These are phyloP conservation scores for Agapornis canus DNA, from an alignment of 2,797 vertebrate species.

Conservation along the genomic window DNA sequence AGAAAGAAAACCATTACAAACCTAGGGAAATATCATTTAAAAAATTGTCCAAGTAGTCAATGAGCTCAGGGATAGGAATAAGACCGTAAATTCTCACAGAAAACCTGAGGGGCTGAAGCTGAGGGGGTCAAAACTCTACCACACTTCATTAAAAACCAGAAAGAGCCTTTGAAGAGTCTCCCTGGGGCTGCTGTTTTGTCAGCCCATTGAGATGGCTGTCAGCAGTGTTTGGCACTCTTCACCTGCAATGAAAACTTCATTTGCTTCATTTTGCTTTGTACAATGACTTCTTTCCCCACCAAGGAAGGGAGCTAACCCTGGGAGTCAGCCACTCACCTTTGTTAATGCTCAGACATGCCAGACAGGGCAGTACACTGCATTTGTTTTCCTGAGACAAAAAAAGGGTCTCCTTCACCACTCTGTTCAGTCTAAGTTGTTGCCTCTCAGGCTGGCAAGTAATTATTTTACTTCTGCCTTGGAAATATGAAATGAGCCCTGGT, in stretches of 20 bases:
- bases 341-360: background rate
- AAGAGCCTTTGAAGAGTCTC: constrained; percentile 1
- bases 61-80: background rate
- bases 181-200: background rate
- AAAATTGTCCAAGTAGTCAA: background rate
- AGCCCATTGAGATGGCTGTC: background rate
- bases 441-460: background rate
- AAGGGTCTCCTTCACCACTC: background rate
- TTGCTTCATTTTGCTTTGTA: background rate
- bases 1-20: background rate
- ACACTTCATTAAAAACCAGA: constrained; percentile 26
- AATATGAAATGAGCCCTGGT: background rate
- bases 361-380: background rate
- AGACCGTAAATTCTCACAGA: background rate
- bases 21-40: background rate
- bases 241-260: background rate
- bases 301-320: background rate
- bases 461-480: background rate
- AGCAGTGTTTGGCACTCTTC: background rate
- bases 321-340: fast-evolving
- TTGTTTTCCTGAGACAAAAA: background rate
- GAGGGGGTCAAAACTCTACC: constrained; percentile 5
- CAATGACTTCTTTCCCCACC: background rate
- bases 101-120: background rate
- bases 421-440: background rate